A percentile compares a stretch with the other conserved stretches of the same genome.
Conservation (phyloP, 2,113 vertebrate species). For the Neolamprologus caudopunctatus region DNA sequence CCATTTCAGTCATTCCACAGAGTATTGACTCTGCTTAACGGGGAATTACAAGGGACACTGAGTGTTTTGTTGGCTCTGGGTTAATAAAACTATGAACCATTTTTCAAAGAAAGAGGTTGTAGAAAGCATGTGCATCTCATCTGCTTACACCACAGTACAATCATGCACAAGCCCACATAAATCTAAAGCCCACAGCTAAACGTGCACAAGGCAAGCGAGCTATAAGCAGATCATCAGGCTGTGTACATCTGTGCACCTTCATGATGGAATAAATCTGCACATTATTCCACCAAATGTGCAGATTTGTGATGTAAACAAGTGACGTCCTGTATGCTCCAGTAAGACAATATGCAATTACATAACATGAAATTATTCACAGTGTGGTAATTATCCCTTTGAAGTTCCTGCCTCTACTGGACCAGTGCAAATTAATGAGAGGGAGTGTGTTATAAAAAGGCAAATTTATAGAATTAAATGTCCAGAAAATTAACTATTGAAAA, state of each 20-base stretch:
- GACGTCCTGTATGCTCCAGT: background rate
- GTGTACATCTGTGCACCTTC: background rate
- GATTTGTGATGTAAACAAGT: background rate
- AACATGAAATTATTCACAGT: background rate
- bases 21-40: constrained; percentile 12
- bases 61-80: background rate
- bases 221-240: background rate
- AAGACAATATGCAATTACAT: background rate
- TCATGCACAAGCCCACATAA: background rate
- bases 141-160: background rate
- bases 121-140: background rate
- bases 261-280: background rate
- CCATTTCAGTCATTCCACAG: constrained; percentile 2
- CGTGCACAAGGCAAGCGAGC: background rate
- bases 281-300: background rate
- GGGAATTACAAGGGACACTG: background rate
- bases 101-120: background rate
- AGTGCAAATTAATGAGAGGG: background rate
- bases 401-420: background rate
- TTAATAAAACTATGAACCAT: background rate
- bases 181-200: background rate
- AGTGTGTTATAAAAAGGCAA: background rate
- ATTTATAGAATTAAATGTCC: background rate
- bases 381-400: background rate
- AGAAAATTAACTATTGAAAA: background rate